Evolutionary conservation across 2,797 vertebrate genomes (phyloP).

Genomic region (Pangasius djambal): DNA sequence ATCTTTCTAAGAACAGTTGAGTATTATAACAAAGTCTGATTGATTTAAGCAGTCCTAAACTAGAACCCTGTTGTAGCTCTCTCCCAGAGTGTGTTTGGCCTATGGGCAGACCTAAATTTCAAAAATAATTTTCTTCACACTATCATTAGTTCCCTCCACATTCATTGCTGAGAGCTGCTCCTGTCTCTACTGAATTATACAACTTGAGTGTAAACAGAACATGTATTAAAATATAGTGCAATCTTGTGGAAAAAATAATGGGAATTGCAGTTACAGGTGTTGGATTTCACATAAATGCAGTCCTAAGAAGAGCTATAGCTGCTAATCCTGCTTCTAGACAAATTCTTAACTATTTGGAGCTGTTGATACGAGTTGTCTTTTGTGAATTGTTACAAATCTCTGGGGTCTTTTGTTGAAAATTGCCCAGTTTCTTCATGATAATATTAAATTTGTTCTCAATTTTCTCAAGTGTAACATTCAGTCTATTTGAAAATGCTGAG

Average conservation of each 20-base stretch:
- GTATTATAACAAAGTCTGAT: background rate
- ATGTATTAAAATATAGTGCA: background rate
- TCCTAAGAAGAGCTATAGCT: background rate
- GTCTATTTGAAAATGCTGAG: background rate
- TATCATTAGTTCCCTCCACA: background rate
- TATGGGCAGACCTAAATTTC: slow-evolving; percentile 12
- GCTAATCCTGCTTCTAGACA: background rate
- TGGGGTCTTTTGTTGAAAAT: background rate
- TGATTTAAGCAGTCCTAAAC: background rate
- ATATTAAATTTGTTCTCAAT: background rate
- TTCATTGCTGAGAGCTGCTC: background rate
- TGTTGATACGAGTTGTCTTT: background rate
- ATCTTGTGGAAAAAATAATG: background rate
- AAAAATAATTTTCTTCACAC: background rate
- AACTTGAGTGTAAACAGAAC: background rate
- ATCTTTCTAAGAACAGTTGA: background rate
- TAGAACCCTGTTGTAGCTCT: background rate
- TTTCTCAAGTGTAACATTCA: slow-evolving; percentile 2
- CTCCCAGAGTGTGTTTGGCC: background rate
- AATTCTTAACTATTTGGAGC: background rate
- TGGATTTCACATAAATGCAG: background rate
- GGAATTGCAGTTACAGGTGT: background rate
- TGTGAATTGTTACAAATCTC: background rate
- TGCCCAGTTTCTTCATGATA: background rate
- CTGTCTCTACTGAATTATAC: background rate